phyloP scores from a whole-genome alignment of 2,797 vertebrate species.

The Pseudochirops corinnae region DNA sequence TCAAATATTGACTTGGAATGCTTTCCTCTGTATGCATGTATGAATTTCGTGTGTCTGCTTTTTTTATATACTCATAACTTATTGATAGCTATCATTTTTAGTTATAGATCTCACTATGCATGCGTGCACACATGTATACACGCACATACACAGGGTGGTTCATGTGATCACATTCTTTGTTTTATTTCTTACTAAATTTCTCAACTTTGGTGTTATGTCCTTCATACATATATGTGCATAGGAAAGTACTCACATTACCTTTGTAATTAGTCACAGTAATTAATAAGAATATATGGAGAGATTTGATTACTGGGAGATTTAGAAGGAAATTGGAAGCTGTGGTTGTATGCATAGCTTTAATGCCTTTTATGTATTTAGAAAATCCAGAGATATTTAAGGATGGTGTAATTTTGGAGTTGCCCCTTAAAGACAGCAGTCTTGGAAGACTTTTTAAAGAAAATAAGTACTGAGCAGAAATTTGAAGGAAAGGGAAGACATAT shows the following conservation, averaged over 20 bases:
- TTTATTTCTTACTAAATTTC: background rate
- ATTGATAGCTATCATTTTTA: background rate
- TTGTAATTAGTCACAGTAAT: background rate
- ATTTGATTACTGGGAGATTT: background rate
- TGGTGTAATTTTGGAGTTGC: background rate
- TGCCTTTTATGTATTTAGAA: background rate
- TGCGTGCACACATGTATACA: no score
- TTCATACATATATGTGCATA: background rate
- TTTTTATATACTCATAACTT: background rate
- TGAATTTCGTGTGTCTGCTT: background rate
- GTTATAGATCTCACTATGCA: background rate
- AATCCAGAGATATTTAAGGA: background rate
- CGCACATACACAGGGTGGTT: background rate
- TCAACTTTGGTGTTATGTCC: background rate
- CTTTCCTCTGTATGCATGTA: background rate
- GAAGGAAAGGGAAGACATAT: background rate
- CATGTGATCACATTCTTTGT: background rate
- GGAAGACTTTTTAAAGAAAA: constrained; percentile 29
- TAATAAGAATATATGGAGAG: background rate
- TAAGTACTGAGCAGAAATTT: background rate
- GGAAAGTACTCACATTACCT: background rate
- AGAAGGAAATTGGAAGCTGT: background rate
- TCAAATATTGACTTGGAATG: background rate
- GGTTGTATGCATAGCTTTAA: background rate
- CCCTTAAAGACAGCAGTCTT: background rate